Evolutionary conservation across 1,140 invertebrate genomes (phyloP), one percentile per base, ranked within the genome.

Genomic region (Phortica variegata): DNA sequence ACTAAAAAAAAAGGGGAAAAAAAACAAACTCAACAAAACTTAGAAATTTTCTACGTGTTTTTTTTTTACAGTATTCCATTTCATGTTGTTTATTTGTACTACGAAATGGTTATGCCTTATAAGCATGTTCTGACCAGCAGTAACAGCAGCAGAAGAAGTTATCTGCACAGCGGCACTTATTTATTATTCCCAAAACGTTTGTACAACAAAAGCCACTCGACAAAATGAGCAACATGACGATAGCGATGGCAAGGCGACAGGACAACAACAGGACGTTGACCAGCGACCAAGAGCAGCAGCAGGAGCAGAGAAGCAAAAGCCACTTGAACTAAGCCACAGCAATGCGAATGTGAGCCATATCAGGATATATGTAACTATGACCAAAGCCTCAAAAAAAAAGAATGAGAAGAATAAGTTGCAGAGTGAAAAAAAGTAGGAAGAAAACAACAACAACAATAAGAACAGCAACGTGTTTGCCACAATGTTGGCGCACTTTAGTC

Each of bases 131-230:
- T 56, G 4, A 34, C 33, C 12, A 34, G 33, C 12, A 34, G 5
- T n/a, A 47, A 50, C 58, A 49, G 45, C 46, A 32, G 23, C 39
- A 21, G 46, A 47, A 42, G 48, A 45, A 52, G 34, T 51, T 31
- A 46, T 45, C 39, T n/a, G 29, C n/a, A 43, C 32, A 43, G 26
- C 41, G 46, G 49, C 51, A 62, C 56, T 63, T 63, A 68, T 68
- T 68, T 68, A 68, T 68, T 68, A 68, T 68, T 68, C 63, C 63
- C 63, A 54, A 60, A 68, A 57, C 65, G 63, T 68, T 68, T 68
- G 23, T 26, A 26, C 23, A 26, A 26, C 23, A 26, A 26, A 26
- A 26, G 23, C 23, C 23, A 26, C 23, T 26, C 10, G 23, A 26
- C 23, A 5, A 10, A 5, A 26, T 26, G n/a, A n/a, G n/a, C n/a